Evolutionary conservation across 2,888 invertebrate species (phyloP), one percentile per base, ranked within the genome.

Genomic region (Venusia cambrica): DNA sequence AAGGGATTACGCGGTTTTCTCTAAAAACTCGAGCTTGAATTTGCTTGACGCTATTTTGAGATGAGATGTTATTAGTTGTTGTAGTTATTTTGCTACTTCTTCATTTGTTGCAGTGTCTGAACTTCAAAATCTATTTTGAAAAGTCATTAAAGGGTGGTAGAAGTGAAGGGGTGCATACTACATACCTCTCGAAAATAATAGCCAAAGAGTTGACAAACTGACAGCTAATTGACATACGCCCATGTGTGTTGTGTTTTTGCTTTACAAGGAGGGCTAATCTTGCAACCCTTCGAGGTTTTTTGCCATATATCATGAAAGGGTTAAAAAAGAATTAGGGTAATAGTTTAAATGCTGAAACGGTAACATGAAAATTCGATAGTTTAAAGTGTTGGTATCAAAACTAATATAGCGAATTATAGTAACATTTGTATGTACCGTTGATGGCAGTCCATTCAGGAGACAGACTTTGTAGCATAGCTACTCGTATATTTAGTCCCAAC

Each of bases 161-260:
- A 3, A 16, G 31, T 16, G 19, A 18, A 30, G 43, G 35, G 29
- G 49, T 49, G 51, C 50, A n/a, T 53, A 45, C 43, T 54, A 38
- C 48, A 43, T 57, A 53, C 30, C 48, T 54, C 58, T 48, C 48
- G 54, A 60, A 64, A 70, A 60, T 57, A 66, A 69, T 68, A 62
- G 61, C 58, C 59, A 62, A 71, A 73, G 74, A 77, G 80, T 80
- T 81, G 80, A 81, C 78, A 77, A 77, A 76, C 68, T 80, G 85
- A 80, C 84, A 84, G 84, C 84, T 85, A 87, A 85, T 87, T 84
- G 85, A 80, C 75, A 73, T 66, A 81, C 85, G 79, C 81, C 81
- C 85, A 79, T 80, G 71, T 77, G 81, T 69, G 48, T 62, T 66
- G 65, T 64, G 77, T 85, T 85, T 87, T 85, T 85, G 79, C 80